Conservation (phyloP, 2,113 vertebrate species). For the Gymnocephalus cernua region DNA sequence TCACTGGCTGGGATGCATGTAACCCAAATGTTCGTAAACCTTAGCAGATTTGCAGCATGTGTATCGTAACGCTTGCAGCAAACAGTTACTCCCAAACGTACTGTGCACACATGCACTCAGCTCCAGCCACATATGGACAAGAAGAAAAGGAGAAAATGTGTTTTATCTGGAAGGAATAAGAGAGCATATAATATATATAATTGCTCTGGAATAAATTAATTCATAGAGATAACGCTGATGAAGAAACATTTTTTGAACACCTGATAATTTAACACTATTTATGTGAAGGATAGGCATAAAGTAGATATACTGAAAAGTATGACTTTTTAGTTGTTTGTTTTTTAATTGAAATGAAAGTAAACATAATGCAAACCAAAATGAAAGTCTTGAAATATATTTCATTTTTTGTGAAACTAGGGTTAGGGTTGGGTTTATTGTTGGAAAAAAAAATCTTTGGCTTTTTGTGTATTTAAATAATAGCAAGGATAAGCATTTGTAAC, state of each 20-base stretch:
- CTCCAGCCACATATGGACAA: neutral
- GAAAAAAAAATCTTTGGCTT: no score
- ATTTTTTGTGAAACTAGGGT: neutral
- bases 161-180: neutral
- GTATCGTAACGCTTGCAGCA: neutral
- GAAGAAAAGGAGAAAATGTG: neutral
- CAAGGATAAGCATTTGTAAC: neutral
- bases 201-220: neutral
- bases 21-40: constrained; percentile 1
- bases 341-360: no score
- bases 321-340: neutral
- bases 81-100: constrained; percentile 2
- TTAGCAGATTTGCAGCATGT: neutral
- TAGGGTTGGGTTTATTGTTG: no score
- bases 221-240: neutral
- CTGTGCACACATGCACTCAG: neutral
- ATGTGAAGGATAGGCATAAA: neutral
- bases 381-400: neutral
- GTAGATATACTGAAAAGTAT: neutral
- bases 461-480: neutral
- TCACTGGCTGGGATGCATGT: neutral
- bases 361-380: neutral
- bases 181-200: neutral
- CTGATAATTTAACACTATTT: neutral
- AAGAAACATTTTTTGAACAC: neutral